These are phyloP conservation scores for Rhogogaster chlorosoma DNA, from an alignment of 2,888 invertebrate genomes.

Conservation along the genomic window DNA sequence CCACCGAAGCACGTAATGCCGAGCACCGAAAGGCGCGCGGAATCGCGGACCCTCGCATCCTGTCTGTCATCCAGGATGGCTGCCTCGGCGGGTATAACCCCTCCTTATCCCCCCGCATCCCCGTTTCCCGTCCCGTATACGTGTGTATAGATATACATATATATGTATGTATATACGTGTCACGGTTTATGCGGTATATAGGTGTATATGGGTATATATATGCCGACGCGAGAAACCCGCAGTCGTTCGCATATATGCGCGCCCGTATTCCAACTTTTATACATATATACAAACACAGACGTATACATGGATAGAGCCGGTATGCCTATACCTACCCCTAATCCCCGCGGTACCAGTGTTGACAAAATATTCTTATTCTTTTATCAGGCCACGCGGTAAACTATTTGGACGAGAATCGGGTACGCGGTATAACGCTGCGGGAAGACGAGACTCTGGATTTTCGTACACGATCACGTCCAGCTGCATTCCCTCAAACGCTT, in stretches of 20 bases:
- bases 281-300: neutral
- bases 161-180: neutral
- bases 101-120: slow-evolving; percentile 6
- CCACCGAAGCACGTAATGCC: slow-evolving; percentile 59
- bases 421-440: neutral
- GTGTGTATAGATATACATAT: neutral
- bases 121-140: slow-evolving; percentile 54
- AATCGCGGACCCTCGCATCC: slow-evolving; percentile 77
- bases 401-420: neutral
- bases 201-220: neutral
- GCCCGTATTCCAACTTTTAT: slow-evolving; percentile 18
- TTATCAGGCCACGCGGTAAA: neutral
- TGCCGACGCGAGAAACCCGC: slow-evolving; percentile 15
- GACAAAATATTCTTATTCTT: slow-evolving; percentile 30
- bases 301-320: neutral
- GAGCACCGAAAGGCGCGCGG: slow-evolving; percentile 59
- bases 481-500: neutral
- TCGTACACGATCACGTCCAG: neutral
- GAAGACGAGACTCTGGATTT: neutral
- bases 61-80: slow-evolving; percentile 75
- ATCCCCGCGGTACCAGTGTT: slow-evolving; percentile 23
- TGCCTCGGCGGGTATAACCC: slow-evolving; percentile 60
- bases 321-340: neutral
- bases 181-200: neutral
- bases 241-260: slow-evolving; percentile 16